phyloP scores from a whole-genome alignment of 2,113 vertebrate species.

The Pachypanchax playfairii region DNA sequence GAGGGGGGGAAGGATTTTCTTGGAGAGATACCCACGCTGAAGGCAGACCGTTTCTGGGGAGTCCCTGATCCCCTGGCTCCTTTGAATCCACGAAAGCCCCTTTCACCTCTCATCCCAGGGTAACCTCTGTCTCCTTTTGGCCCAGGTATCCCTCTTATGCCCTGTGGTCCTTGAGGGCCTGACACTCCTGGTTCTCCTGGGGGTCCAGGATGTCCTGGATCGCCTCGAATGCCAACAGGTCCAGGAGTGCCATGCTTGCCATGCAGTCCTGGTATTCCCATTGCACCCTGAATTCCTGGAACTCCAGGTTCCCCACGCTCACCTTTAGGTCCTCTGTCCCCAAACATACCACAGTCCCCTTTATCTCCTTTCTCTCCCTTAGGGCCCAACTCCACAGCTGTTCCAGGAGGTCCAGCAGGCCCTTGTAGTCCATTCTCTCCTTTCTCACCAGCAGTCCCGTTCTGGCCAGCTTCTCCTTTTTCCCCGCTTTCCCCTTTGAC shows the following conservation, averaged over 20 bases:
- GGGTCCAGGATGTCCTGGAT: constrained; percentile 83
- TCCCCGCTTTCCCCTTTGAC: constrained; percentile 84
- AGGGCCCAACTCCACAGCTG: constrained; percentile 76
- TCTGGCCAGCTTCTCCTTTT: constrained; percentile 86
- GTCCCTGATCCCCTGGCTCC: constrained; percentile 80
- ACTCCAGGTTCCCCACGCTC: constrained; percentile 82
- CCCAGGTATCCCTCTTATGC: constrained; percentile 84
- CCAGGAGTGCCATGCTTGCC: constrained; percentile 83
- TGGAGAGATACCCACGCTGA: constrained; percentile 89
- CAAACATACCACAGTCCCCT: constrained; percentile 83
- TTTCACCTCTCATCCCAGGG: constrained; percentile 86
- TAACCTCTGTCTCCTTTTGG: constrained; percentile 86
- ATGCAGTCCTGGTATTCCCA: constrained; percentile 83
- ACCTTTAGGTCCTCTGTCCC: constrained; percentile 85
- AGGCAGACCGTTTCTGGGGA: constrained; percentile 80
- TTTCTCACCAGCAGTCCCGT: constrained; percentile 88
- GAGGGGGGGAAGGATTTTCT: constrained; percentile 90
- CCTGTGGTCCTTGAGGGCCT: constrained; percentile 79
- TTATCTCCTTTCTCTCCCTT: constrained; percentile 89
- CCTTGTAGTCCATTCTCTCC: constrained; percentile 81
- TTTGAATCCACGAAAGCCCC: constrained; percentile 85
- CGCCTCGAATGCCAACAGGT: constrained; percentile 81
- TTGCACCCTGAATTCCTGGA: constrained; percentile 85
- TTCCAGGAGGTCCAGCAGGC: constrained; percentile 77
- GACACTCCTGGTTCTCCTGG: constrained; percentile 84